Percentiles rank a stretch among this genome's conserved stretches.
Evolutionary conservation across 2,888 invertebrate species (phyloP).

Genomic region (Lobophora halterata): DNA sequence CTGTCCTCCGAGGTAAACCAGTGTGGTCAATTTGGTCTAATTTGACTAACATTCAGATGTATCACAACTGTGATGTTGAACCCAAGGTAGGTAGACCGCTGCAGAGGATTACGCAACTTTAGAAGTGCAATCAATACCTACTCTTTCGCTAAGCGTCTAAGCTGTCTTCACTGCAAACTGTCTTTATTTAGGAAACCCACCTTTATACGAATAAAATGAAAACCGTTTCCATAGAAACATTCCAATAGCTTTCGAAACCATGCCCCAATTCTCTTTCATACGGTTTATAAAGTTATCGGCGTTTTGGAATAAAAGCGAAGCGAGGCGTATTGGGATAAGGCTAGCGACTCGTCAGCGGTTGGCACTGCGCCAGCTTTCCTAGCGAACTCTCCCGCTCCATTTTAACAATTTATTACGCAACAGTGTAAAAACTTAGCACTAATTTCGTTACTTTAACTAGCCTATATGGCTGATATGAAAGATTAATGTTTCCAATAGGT

Average conservation of each 20-base stretch:
- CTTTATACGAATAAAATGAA: too few species aligned
- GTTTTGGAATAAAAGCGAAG: constrained; percentile 41
- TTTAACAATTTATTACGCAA: constrained; percentile 52
- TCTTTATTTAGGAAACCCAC: too few species aligned
- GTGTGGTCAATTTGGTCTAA: too few species aligned
- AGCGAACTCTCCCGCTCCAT: constrained; percentile 34
- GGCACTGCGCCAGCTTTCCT: constrained; percentile 53
- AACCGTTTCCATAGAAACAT: background rate
- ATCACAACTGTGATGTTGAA: too few species aligned
- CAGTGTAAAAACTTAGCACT: constrained; percentile 33
- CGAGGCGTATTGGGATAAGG: constrained; percentile 51
- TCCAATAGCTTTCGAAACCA: constrained; percentile 1
- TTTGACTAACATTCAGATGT: too few species aligned
- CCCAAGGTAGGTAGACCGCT: too few species aligned
- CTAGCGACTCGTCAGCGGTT: constrained; percentile 53
- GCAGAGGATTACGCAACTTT: too few species aligned
- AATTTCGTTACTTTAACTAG: constrained; percentile 15
- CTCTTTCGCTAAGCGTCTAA: too few species aligned
- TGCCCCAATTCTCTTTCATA: constrained; percentile 4
- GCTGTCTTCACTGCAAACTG: too few species aligned
- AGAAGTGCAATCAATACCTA: too few species aligned
- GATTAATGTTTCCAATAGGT: background rate
- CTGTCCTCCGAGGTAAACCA: too few species aligned
- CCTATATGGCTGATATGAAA: too few species aligned
- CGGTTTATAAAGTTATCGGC: constrained; percentile 15